Percentiles rank a stretch among this genome's conserved stretches.
Evolutionary conservation across 1,140 invertebrate genomes (phyloP).

Genomic region (Drosophila bocqueti): DNA sequence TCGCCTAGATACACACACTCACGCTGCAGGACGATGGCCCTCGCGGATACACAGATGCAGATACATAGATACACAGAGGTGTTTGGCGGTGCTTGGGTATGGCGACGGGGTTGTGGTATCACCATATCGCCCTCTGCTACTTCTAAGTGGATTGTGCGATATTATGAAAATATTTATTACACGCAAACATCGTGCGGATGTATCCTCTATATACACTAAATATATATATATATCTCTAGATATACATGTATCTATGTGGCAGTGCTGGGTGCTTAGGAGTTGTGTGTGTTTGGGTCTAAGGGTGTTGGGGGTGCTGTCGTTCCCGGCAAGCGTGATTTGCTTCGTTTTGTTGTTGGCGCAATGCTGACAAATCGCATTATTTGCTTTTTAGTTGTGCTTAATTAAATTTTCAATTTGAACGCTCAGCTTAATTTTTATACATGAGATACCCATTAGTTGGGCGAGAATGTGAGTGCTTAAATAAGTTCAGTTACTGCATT

Average conservation of each 20-base stretch:
- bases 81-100: slow-evolving; percentile 21
- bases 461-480: too few relatives aligned
- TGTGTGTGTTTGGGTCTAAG: background rate
- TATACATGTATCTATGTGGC: slow-evolving; percentile 9
- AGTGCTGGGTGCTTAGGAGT: slow-evolving; percentile 7
- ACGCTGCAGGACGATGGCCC: background rate
- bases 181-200: slow-evolving; percentile 56
- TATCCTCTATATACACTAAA: slow-evolving; percentile 17
- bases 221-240: background rate
- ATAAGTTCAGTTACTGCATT: background rate
- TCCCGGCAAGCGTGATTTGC: slow-evolving; percentile 4
- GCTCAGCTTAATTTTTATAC: slow-evolving; percentile 44
- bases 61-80: slow-evolving; percentile 5
- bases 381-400: slow-evolving; percentile 69
- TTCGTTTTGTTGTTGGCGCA: slow-evolving; percentile 51
- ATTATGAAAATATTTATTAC: slow-evolving; percentile 81
- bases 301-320: background rate
- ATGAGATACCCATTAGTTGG: slow-evolving; percentile 18
- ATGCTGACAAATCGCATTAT: slow-evolving; percentile 69
- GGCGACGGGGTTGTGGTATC: slow-evolving; percentile 37
- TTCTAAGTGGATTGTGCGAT: slow-evolving; percentile 65
- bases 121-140: slow-evolving; percentile 43
- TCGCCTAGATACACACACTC: slow-evolving; percentile 17
- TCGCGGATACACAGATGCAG: background rate
- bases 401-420: slow-evolving; percentile 72